phyloP scores from a whole-genome alignment of 2,797 vertebrate species.

The Trichosurus vulpecula region DNA sequence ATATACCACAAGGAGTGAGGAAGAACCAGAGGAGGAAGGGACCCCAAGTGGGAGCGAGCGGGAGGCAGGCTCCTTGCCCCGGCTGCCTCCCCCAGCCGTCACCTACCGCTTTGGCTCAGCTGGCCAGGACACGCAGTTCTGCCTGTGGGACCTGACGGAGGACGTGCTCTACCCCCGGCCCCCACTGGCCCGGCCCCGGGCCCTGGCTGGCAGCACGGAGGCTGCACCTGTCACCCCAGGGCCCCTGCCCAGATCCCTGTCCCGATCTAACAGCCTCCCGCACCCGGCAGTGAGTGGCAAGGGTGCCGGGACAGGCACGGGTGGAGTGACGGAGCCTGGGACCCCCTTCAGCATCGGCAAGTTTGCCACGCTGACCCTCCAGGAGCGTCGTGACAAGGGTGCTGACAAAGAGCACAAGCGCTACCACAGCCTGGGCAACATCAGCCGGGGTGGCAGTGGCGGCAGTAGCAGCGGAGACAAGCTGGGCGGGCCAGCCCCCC shows the following conservation, averaged over 20 bases:
- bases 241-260: constrained; percentile 89
- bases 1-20: constrained; percentile 89
- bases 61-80: constrained; percentile 87
- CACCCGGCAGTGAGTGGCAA: constrained; percentile 80
- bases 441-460: constrained; percentile 91
- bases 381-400: constrained; percentile 89
- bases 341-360: constrained; percentile 90
- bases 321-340: constrained; percentile 5
- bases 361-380: constrained; percentile 91
- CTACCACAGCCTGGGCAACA: constrained; percentile 94
- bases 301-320: neutral
- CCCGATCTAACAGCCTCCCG: constrained; percentile 93
- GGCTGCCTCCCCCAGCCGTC: constrained; percentile 90
- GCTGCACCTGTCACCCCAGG: constrained; percentile 76
- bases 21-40: constrained; percentile 87
- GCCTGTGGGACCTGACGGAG: constrained; percentile 95
- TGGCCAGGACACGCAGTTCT: constrained; percentile 96
- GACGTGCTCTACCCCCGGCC: constrained; percentile 90
- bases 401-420: constrained; percentile 93
- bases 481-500: constrained; percentile 87
- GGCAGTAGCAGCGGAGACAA: constrained; percentile 90
- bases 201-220: constrained; percentile 85
- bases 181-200: constrained; percentile 90
- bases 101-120: constrained; percentile 95
- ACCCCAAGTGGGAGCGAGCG: constrained; percentile 86